A percentile compares a stretch with the other conserved stretches of the same genome.
Evolutionary conservation across 2,888 invertebrate species (phyloP).

Genomic region (Phytoseiulus persimilis): DNA sequence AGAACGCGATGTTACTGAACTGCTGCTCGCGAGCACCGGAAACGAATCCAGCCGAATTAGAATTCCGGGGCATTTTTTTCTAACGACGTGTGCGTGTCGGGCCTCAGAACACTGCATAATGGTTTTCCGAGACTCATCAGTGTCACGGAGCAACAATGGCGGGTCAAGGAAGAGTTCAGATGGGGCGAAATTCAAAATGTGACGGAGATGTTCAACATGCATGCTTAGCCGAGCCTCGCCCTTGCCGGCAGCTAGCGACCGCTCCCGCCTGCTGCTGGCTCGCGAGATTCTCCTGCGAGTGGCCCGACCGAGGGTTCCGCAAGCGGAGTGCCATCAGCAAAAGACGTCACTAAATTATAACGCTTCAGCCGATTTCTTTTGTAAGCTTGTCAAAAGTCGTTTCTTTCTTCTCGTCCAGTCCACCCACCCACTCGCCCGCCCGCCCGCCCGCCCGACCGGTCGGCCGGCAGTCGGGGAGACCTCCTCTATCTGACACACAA

Average conservation of each 20-base stretch:
- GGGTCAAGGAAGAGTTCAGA: background rate
- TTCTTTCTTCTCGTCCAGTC: background rate
- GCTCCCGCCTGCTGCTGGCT: no score
- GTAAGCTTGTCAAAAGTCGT: background rate
- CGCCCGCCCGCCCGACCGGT: no score
- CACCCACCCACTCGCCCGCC: no score
- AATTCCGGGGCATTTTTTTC: background rate
- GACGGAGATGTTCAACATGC: background rate
- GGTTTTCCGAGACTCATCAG: background rate
- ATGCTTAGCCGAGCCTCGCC: no score
- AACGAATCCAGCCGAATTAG: background rate
- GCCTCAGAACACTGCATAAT: background rate
- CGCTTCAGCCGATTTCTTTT: background rate
- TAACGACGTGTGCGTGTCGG: background rate
- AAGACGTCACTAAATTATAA: background rate
- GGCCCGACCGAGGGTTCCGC: no score
- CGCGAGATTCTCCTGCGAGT: no score
- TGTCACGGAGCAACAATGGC: background rate
- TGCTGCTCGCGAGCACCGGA: background rate
- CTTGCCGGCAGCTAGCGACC: no score
- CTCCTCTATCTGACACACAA: no score
- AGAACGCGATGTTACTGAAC: background rate
- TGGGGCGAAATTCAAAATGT: background rate
- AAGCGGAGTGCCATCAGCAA: background rate
- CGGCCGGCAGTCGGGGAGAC: no score